A percentile compares a stretch with the other conserved stretches of the same genome.
phyloP scores from a whole-genome alignment of 30 jellyfish, hydroid and myxozoan genomes.

The Catostylus mosaicus region DNA sequence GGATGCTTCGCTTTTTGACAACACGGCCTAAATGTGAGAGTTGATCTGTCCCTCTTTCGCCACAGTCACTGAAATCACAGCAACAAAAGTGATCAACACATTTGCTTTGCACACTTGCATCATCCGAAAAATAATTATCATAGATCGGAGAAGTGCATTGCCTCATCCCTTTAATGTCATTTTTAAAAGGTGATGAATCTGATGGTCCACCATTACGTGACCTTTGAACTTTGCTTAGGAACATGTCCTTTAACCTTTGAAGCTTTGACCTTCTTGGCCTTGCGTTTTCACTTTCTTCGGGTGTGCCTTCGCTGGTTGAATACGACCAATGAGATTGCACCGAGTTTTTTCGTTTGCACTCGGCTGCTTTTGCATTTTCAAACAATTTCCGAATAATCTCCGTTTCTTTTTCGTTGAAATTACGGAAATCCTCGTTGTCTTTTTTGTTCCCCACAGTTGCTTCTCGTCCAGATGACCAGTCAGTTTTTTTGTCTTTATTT shows the following conservation, averaged over 20 bases:
- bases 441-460: neutral
- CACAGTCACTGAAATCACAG: constrained; percentile 37
- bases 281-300: neutral
- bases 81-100: constrained; percentile 31
- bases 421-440: neutral
- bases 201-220: constrained; percentile 12
- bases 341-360: neutral
- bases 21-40: constrained; percentile 57
- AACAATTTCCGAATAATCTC: constrained; percentile 41
- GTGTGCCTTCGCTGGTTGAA: constrained; percentile 11
- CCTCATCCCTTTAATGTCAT: neutral
- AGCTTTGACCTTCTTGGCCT: constrained; percentile 22
- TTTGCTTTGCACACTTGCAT: constrained; percentile 10
- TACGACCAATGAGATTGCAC: constrained; percentile 21
- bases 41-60: constrained; percentile 34
- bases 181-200: neutral
- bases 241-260: constrained; percentile 39
- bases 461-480: neutral
- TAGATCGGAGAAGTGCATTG: constrained; percentile 28
- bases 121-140: constrained; percentile 37
- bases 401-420: constrained; percentile 37
- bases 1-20: constrained; percentile 43
- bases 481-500: neutral
- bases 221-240: constrained; percentile 1
- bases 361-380: constrained; percentile 44